Conservation (phyloP, 1,140 invertebrate genomes). For the Caenorhabditis remanei region DNA sequence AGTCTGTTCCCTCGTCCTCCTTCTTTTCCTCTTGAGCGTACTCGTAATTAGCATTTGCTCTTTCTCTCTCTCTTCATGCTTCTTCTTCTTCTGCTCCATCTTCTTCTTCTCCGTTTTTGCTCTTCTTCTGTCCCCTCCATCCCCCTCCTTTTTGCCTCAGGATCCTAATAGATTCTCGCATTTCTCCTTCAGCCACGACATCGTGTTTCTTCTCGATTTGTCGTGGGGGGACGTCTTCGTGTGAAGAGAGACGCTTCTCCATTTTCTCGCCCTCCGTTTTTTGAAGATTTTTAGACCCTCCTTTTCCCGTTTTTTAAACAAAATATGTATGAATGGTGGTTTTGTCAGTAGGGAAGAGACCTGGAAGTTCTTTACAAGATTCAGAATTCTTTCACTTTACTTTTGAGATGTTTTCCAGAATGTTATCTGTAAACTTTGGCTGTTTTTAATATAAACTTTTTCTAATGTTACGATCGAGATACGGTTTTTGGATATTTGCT, state of each 20-base stretch:
- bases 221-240: neutral
- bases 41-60: slow-evolving; percentile 49
- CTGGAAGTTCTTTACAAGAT: no score
- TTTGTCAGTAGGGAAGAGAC: no score
- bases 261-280: neutral
- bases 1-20: neutral
- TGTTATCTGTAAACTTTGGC: no score
- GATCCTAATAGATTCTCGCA: slow-evolving; percentile 45
- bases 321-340: no score
- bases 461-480: no score
- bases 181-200: slow-evolving; percentile 13
- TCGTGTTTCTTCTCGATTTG: neutral
- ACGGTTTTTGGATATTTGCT: no score
- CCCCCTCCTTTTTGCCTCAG: neutral
- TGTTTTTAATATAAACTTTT: no score
- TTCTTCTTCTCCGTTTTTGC: neutral
- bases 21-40: neutral
- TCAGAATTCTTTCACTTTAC: no score
- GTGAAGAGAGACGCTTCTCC: neutral
- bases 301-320: no score
- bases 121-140: neutral
- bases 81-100: neutral
- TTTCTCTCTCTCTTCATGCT: neutral
- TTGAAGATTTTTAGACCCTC: neutral
- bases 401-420: no score